phyloP scores from a whole-genome alignment of 1,140 invertebrate genomes.

The Drosophila melanogaster region Release_6_plus_ISO1_MT NT_033779.5:20659501-20660000 shows the following conservation, averaged over 20 bases:
- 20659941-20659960: slow-evolving; percentile 81
- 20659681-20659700: slow-evolving; percentile 64
- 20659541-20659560: slow-evolving; percentile 9
- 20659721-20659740: slow-evolving; percentile 17
- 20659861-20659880: slow-evolving; percentile 72
- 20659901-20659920: slow-evolving; percentile 26
- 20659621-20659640: slow-evolving; percentile 83
- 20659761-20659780: slow-evolving; percentile 58
- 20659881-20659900: slow-evolving; percentile 45
- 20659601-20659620: slow-evolving; percentile 37
- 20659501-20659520: slow-evolving; percentile 40
- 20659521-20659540: background rate
- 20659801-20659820: slow-evolving; percentile 78
- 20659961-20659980: slow-evolving; percentile 82
- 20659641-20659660: slow-evolving; percentile 80
- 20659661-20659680: slow-evolving; percentile 77
- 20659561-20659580: slow-evolving; percentile 12
- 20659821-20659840: slow-evolving; percentile 29
- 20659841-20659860: slow-evolving; percentile 76
- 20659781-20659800: slow-evolving; percentile 73
- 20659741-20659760: slow-evolving; percentile 41
- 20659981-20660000: slow-evolving; percentile 62
- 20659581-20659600: slow-evolving; percentile 16
- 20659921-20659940: slow-evolving; percentile 57
- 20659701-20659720: slow-evolving; percentile 58